Base-by-base conservation (phyloP, 1,140 invertebrate species). In the Wasmannia auropunctata region DNA sequence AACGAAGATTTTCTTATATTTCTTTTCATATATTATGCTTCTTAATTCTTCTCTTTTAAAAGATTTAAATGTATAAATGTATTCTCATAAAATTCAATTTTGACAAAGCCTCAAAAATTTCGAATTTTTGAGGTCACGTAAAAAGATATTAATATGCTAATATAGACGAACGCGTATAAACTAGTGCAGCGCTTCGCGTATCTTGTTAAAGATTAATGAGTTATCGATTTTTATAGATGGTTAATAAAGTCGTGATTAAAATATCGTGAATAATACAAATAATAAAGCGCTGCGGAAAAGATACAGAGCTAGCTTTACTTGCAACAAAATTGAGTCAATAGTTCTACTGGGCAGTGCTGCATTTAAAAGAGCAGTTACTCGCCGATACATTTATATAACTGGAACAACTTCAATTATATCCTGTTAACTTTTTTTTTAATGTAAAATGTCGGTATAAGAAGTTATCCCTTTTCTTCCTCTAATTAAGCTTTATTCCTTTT, bases 141-240 rank as follows among this genome's bases (percentile, higher is more conserved):
- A 79, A 79, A 19, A 25, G 28, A 22, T 34, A 79, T 79, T 79
- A 79, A 79, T 67, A 49, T 79, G 60, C 60, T 67, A 67, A 79
- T 79, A 40, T 11, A 37, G 19, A 16, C 25, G 40, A 54, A 77
- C 22, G 19, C 75, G 6, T 14, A 63, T 65, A 65, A 79, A 79
- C 40, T 79, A 31, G 14, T 56, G 10, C 10, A n/a, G n/a, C 28
- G 40, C 31, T 54, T 74, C 7, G 16, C 31, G 16, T 60, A 76
- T 49, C 19, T 49, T 43, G n/a, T 51, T 65, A 49, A 3, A 65
- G 67, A 79, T 79, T 79, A 79, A 79, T n/a, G 43, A 65, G 75
- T 49, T 79, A 79, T 65, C 75, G 60, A 79, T 79, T 65, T 65
- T 65, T 34, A 70, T 76, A 10, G 28, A 16, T 34, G 8, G 19